These are phyloP conservation scores for Oreochromis aureus DNA, from an alignment of 2,113 vertebrate genomes.

Conservation along the genomic window DNA sequence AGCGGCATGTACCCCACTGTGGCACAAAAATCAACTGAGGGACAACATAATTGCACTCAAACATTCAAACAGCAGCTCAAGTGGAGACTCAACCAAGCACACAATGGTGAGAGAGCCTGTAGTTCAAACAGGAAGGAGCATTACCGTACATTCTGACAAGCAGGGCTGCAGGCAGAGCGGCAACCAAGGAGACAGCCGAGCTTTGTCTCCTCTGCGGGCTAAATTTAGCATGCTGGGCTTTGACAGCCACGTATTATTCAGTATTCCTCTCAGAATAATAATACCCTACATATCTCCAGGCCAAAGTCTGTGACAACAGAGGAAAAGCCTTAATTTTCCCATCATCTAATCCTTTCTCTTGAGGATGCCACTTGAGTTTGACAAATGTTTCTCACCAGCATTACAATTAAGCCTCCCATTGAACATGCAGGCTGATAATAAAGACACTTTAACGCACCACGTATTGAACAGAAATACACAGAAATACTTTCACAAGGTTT, in stretches of 20 bases:
- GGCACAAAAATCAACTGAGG: background rate
- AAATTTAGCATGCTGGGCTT: constrained; percentile 40
- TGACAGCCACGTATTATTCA: constrained; percentile 35
- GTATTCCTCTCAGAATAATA: constrained; percentile 23
- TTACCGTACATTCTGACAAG: constrained; percentile 12
- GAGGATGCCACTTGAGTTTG: background rate
- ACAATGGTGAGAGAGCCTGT: background rate
- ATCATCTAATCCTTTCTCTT: background rate
- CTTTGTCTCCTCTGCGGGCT: constrained; percentile 40
- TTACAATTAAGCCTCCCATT: background rate
- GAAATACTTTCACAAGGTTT: background rate
- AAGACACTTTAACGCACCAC: background rate
- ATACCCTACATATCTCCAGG: background rate
- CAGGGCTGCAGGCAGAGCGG: constrained; percentile 49
- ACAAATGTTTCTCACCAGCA: background rate
- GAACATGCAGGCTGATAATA: background rate
- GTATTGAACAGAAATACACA: background rate
- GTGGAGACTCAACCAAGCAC: background rate
- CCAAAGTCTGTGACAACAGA: background rate
- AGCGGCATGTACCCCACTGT: background rate
- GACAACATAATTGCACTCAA: background rate
- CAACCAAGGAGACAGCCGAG: constrained; percentile 14
- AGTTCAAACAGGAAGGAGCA: background rate
- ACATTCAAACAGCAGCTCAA: background rate
- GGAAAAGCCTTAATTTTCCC: background rate